A percentile compares a stretch with the other conserved stretches of the same genome.
Evolutionary conservation across 2,797 vertebrate species (phyloP).

Genomic region (Rhabdomys pumilio): DNA sequence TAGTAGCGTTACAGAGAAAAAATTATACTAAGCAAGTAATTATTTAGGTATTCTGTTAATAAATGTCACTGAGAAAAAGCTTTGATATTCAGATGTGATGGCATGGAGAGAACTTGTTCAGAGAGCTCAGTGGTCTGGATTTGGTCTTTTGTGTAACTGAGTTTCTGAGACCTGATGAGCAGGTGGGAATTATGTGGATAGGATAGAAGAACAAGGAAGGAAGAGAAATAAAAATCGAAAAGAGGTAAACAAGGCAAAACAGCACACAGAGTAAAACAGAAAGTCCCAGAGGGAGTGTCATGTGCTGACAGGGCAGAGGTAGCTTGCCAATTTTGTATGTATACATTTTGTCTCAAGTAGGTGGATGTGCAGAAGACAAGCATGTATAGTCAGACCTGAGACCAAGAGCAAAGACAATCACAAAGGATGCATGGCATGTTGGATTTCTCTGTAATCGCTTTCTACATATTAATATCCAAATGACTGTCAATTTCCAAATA

Average conservation of each 20-base stretch:
- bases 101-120: fast-evolving
- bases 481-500: fast-evolving
- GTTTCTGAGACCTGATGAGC: neutral
- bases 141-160: too few species aligned
- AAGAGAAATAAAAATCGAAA: neutral
- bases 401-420: neutral
- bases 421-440: too few species aligned
- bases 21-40: neutral
- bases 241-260: neutral
- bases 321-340: neutral
- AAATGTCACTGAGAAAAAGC: neutral
- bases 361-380: fast-evolving
- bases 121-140: too few species aligned
- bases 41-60: neutral
- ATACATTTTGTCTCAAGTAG: neutral
- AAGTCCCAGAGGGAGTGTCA: fast-evolving
- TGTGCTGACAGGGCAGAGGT: fast-evolving
- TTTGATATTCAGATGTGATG: neutral
- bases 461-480: neutral
- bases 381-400: neutral
- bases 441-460: neutral
- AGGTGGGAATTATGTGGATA: too few species aligned
- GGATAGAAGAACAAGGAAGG: neutral
- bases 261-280: neutral
- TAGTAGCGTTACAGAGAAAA: neutral